Evolutionary conservation across 2,797 vertebrate genomes (phyloP), one percentile per base, ranked within the genome.

Genomic region (Sebastes itinus): DNA sequence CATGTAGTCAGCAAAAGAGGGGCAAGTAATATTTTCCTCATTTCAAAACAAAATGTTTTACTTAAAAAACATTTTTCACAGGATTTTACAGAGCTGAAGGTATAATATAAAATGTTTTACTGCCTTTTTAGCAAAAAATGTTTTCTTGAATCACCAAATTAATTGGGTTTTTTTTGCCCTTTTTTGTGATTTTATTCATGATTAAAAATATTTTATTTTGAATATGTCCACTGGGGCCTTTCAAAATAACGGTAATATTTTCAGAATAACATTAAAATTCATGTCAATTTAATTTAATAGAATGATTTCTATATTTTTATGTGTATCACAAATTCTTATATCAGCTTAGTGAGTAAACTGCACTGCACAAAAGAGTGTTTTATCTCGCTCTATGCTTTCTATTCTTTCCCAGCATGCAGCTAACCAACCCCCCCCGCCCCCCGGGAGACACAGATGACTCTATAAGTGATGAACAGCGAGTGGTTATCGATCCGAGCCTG

Each of bases 401-500:
- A 2, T 49, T 42, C 20, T 63, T 13, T 65, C 33, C 58, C 72
- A 30, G 52, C 38, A 63, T 62, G 75, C 62, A 32, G 72, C 74
- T 49, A 83, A 79, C 46, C 28, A 69, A 67, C 6, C 42, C 28
- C 42, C 28, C 28, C 25, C 42, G 25, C 28, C 25, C 27, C 86
- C 72, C 22, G 20, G 22, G 88, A 79, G 85, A 84, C 58, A 12
- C 23, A 5, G 78, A 84, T 62, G 70, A 82, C 84, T 78, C 63
- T 33, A 3, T 76, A 86, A 86, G 66, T 76, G 87, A 86, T 76
- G 84, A 82, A 68, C 85, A 88, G 82, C 59, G 66, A 82, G 84
- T 59, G 30, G 3, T 62, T 88, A 92, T 91, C 80, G 90, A 92
- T 91, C 77, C 20, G 5, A 70, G 84, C 55, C 54, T 11, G 56